phyloP scores from a whole-genome alignment of 1,140 invertebrate species.

The Polypedilum vanderplanki region DNA sequence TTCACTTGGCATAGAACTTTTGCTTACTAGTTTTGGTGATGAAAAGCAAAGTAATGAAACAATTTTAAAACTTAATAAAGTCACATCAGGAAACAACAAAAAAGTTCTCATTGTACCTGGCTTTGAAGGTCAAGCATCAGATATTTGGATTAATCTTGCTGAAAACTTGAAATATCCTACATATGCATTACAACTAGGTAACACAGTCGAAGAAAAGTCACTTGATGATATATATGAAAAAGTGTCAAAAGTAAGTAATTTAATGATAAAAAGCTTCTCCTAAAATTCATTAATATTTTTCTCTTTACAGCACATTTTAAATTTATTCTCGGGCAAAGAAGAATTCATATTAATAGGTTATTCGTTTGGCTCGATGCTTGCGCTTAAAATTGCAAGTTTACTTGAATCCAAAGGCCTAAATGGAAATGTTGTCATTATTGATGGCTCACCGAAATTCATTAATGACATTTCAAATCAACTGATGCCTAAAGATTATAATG shows the following conservation, averaged over 20 bases:
- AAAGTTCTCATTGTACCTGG: slow-evolving; percentile 70
- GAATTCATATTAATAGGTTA: not conserved
- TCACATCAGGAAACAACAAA: slow-evolving; percentile 38
- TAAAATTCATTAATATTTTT: not conserved
- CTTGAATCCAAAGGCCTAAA: slow-evolving; percentile 51
- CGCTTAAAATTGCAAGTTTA: slow-evolving; percentile 48
- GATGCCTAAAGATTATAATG: slow-evolving; percentile 42
- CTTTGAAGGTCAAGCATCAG: slow-evolving; percentile 63
- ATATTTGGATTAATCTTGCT: slow-evolving; percentile 39
- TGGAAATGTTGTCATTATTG: slow-evolving; percentile 51
- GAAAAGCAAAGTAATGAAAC: slow-evolving; percentile 43
- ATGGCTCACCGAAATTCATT: slow-evolving; percentile 53
- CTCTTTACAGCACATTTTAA: not conserved
- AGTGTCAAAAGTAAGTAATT: slow-evolving; percentile 37
- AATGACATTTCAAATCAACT: slow-evolving; percentile 38
- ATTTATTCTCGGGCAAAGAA: not conserved
- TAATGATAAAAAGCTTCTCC: too few relatives aligned
- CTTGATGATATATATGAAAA: not conserved
- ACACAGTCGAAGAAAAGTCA: slow-evolving; percentile 31
- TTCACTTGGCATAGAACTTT: slow-evolving; percentile 45
- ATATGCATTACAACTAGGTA: slow-evolving; percentile 37
- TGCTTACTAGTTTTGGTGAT: slow-evolving; percentile 51
- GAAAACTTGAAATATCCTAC: slow-evolving; percentile 33
- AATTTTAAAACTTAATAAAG: slow-evolving; percentile 40
- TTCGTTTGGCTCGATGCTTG: slow-evolving; percentile 36